Evolutionary conservation across 2,888 invertebrate species (phyloP).

Genomic region (Craniophora ligustri): DNA sequence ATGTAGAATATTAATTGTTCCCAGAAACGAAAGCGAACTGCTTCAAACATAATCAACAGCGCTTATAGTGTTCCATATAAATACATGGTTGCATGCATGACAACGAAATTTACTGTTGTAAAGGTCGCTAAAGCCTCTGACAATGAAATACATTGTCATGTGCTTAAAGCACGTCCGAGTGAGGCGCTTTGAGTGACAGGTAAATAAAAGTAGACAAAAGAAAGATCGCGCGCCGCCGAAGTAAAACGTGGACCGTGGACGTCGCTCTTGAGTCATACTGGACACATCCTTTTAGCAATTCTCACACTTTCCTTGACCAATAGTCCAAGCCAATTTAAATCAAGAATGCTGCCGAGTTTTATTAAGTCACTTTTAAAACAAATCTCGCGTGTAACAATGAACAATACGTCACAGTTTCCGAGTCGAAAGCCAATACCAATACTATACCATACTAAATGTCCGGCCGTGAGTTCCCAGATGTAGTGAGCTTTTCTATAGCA

Average conservation of each 20-base stretch:
- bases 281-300: slow-evolving; percentile 60
- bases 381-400: slow-evolving; percentile 61
- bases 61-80: slow-evolving; percentile 68
- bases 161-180: slow-evolving; percentile 72
- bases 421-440: slow-evolving; percentile 62
- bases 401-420: slow-evolving; percentile 64
- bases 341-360: slow-evolving; percentile 26
- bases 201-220: slow-evolving; percentile 84
- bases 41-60: slow-evolving; percentile 56
- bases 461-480: slow-evolving; percentile 80
- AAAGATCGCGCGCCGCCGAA: slow-evolving; percentile 59
- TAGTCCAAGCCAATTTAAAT: slow-evolving; percentile 51
- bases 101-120: slow-evolving; percentile 81
- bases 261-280: slow-evolving; percentile 44
- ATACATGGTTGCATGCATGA: slow-evolving; percentile 82
- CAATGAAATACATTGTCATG: slow-evolving; percentile 82
- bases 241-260: slow-evolving; percentile 48
- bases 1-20: slow-evolving; percentile 63
- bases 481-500: slow-evolving; percentile 70
- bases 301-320: slow-evolving; percentile 74
- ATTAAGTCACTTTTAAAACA: slow-evolving; percentile 57
- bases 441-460: slow-evolving; percentile 71
- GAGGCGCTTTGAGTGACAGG: slow-evolving; percentile 82
- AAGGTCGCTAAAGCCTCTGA: slow-evolving; percentile 76
- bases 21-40: slow-evolving; percentile 46